Evolutionary conservation across 2,797 vertebrate genomes (phyloP).

Genomic region (Denticeps clupeoides): DNA sequence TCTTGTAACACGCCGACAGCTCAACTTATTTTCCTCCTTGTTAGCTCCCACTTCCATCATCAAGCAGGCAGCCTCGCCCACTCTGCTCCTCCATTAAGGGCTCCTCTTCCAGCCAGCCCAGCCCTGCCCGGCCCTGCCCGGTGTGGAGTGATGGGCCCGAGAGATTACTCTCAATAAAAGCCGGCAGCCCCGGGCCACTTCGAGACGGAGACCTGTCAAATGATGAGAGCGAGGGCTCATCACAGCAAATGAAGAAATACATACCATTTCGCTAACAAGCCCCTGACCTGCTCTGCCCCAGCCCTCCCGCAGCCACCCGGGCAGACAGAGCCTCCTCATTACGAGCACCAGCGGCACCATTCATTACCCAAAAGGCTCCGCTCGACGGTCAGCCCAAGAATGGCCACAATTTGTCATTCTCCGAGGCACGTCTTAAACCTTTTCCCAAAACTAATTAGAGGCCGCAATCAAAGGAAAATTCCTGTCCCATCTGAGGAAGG

Average conservation of each 20-base stretch:
- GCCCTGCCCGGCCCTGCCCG: no score
- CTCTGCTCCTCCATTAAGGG: background rate
- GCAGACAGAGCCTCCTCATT: constrained; percentile 4
- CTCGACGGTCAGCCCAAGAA: constrained; percentile 1
- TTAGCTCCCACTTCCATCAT: background rate
- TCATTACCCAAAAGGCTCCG: no score
- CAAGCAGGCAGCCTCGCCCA: no score
- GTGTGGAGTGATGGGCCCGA: no score
- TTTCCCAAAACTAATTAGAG: constrained; percentile 52
- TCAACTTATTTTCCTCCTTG: no score
- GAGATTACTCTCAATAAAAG: background rate
- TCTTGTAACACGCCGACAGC: no score
- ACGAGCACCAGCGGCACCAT: background rate
- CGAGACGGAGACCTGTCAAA: constrained; percentile 1
- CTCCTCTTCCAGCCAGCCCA: background rate
- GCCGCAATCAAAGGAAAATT: constrained; percentile 36
- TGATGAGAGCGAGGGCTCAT: background rate
- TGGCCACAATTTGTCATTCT: constrained; percentile 49
- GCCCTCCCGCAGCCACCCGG: background rate
- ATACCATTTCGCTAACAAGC: constrained; percentile 13
- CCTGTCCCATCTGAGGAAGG: constrained; percentile 9
- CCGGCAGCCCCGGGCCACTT: background rate
- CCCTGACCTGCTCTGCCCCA: background rate
- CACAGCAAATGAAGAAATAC: constrained; percentile 13
- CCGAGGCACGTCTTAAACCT: constrained; percentile 41